phyloP scores from a whole-genome alignment of 2,113 vertebrate genomes.

The Pangasianodon gigas region DNA sequence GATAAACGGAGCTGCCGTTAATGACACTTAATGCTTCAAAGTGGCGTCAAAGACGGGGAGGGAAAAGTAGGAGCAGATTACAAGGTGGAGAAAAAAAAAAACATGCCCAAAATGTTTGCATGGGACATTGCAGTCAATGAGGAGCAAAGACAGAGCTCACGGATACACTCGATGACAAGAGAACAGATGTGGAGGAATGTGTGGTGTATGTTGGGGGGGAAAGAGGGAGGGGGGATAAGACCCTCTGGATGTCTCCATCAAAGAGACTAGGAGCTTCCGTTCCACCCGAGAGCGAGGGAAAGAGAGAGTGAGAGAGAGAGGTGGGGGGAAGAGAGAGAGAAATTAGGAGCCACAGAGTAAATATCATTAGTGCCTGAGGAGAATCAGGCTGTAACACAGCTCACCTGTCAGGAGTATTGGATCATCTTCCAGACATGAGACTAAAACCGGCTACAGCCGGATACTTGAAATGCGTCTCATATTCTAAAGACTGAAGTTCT shows the following conservation, averaged over 20 bases:
- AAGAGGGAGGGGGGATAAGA: not conserved
- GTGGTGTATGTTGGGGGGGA: slow-evolving; percentile 10
- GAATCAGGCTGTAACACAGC: slow-evolving; percentile 47
- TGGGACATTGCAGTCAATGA: slow-evolving; percentile 24
- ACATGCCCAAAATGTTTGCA: slow-evolving; percentile 39
- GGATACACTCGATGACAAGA: slow-evolving; percentile 57
- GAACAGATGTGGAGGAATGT: slow-evolving; percentile 50
- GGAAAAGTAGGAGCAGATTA: slow-evolving; percentile 58
- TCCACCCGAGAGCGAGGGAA: not conserved
- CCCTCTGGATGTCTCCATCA: slow-evolving; percentile 48
- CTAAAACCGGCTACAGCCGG: slow-evolving; percentile 27
- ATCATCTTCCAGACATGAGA: slow-evolving; percentile 14
- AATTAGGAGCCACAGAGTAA: slow-evolving; percentile 31
- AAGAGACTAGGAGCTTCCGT: slow-evolving; percentile 32
- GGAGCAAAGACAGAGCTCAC: slow-evolving; percentile 56
- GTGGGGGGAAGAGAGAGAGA: slow-evolving; percentile 15
- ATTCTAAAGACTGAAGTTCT: slow-evolving; percentile 22
- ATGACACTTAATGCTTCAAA: slow-evolving; percentile 73
- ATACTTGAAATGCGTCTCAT: slow-evolving; percentile 3
- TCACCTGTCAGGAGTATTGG: slow-evolving; percentile 29
- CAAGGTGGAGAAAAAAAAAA: slow-evolving; percentile 39
- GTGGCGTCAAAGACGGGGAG: slow-evolving; percentile 64
- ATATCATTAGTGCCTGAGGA: slow-evolving; percentile 36
- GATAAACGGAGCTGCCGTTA: slow-evolving; percentile 70
- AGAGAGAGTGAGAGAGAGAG: slow-evolving; percentile 10